phyloP scores from a whole-genome alignment of 2,888 invertebrate species.

The Andrena fulva region DNA sequence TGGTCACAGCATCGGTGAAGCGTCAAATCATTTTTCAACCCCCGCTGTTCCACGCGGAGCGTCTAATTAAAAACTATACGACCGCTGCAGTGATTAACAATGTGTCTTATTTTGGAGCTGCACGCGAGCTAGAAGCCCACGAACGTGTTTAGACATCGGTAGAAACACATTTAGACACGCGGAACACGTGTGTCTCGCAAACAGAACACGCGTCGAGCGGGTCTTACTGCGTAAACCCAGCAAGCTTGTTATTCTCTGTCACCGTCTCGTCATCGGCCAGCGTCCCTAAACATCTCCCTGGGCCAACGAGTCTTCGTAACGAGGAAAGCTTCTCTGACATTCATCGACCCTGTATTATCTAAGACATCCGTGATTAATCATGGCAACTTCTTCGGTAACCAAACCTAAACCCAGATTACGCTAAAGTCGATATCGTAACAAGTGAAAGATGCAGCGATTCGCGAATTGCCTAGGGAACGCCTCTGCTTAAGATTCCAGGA shows the following conservation, averaged over 20 bases:
- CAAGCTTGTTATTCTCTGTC: slow-evolving; percentile 27
- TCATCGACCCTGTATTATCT: no score
- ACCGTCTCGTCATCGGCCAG: slow-evolving; percentile 24
- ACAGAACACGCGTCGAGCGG: slow-evolving; percentile 12
- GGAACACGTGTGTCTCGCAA: slow-evolving; percentile 9
- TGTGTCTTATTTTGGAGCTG: not conserved
- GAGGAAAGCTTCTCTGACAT: not conserved
- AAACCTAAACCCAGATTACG: no score
- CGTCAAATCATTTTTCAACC: not conserved
- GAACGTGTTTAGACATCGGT: not conserved
- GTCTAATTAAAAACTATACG: slow-evolving; percentile 13
- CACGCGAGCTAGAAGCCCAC: not conserved
- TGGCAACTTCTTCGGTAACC: no score
- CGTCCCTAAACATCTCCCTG: slow-evolving; percentile 1
- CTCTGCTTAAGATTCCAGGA: not conserved
- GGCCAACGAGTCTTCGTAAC: slow-evolving; percentile 2
- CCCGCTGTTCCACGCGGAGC: not conserved
- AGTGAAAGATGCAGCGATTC: no score
- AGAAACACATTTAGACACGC: slow-evolving; percentile 5
- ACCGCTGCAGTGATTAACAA: slow-evolving; percentile 13
- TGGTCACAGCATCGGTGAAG: not conserved
- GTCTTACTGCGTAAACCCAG: slow-evolving; percentile 3
- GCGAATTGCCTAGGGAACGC: not conserved
- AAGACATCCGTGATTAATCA: no score
- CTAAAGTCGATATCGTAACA: no score